Evolutionary conservation across 2,113 vertebrate species (phyloP).

Genomic region (Polyodon spathula): DNA sequence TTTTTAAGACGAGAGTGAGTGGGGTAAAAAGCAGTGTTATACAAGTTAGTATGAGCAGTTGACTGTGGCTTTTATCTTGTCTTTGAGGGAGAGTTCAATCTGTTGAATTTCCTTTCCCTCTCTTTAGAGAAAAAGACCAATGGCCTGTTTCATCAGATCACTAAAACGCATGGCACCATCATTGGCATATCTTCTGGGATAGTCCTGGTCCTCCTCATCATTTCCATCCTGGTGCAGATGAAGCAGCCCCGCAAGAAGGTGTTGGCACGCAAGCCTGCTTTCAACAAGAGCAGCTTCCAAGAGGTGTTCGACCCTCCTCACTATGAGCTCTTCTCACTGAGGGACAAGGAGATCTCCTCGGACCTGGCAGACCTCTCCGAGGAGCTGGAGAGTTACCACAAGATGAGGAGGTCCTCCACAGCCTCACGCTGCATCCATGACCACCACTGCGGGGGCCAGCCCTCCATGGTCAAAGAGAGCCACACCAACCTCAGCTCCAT

Average conservation of each 20-base stretch:
- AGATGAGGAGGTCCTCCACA: conserved; percentile 81
- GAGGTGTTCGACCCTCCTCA: conserved; percentile 98
- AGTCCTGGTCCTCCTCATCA: conserved; percentile 87
- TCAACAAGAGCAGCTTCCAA: conserved; percentile 91
- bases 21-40: too few species aligned
- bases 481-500: conserved; percentile 87
- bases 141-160: conserved; percentile 93
- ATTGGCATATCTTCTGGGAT: conserved; percentile 90
- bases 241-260: conserved; percentile 97
- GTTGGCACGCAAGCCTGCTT: conserved; percentile 80
- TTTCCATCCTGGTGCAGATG: conserved; percentile 93
- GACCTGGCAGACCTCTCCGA: conserved; percentile 90
- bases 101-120: not conserved
- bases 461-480: conserved; percentile 71
- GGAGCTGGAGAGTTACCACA: conserved; percentile 91
- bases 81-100: too few species aligned
- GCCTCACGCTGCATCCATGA: conserved; percentile 90
- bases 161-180: conserved; percentile 87
- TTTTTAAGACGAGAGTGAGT: too few species aligned
- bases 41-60: too few species aligned
- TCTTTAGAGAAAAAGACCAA: conserved; percentile 71
- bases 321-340: conserved; percentile 90
- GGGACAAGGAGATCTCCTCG: conserved; percentile 93
- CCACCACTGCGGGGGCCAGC: conserved; percentile 89
- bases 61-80: too few species aligned